Base-by-base conservation (phyloP, 2,113 vertebrate genomes). In the Ia io region DNA sequence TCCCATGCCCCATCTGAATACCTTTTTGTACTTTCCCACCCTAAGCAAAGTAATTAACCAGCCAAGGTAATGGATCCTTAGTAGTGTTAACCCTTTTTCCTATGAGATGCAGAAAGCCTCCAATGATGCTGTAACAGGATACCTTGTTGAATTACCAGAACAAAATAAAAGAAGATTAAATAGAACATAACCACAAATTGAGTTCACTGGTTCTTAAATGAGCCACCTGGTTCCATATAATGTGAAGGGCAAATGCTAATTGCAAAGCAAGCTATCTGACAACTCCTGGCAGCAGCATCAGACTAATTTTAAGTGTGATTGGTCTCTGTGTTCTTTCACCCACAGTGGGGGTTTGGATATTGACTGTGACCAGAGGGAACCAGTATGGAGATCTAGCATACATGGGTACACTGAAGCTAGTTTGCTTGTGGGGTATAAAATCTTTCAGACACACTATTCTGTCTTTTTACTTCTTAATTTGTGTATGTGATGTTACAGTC, bases 161-260 rank as follows among this genome's bases (percentile, higher is more conserved):
- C 22, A 22, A 59, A 74, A 28, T 61, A 61, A 61, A 32, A 44
- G 63, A 13, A 40, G 30, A 82, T 63, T 63, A 92, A 90, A 37
- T 11, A 28, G 14, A 94, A 47, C 17, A 85, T 42, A 91, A 63
- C 9, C 61, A 73, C 49, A 84, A 56, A n/a, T 2, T 20, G 51
- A 93, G 61, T 65, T 83, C 47, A 37, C 79, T 51, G 20, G 23
- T 28, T 65, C 79, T 94, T 84, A 86, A 90, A 77, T 79, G 91
- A 93, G 59, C 23, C 56, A 79, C 18, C 47, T 70, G 25, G 23
- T 67, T 94, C 32, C 22, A 49, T 51, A 65, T 32, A 93, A 59
- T 2, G 42, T 25, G 22, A 56, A 91, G 10, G 23, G 28, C 35
- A 90, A 86, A 51, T 7, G 9, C 37, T 71, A 61, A 51, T 30